Conservation (phyloP, 2,113 vertebrate genomes). For the Ondatra zibethicus region DNA sequence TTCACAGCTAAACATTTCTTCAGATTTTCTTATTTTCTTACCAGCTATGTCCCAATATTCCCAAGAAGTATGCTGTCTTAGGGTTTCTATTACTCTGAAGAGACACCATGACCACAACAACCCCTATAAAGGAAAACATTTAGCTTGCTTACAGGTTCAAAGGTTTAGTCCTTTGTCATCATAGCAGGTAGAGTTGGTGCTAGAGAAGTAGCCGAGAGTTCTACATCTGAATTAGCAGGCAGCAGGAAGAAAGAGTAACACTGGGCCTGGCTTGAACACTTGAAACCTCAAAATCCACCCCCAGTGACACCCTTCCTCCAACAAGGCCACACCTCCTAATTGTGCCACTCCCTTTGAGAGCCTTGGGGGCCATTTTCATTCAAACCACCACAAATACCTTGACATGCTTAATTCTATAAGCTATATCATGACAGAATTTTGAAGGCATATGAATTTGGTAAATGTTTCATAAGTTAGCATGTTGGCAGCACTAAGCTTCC, state of each 20-base stretch:
- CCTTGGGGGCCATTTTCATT: background rate
- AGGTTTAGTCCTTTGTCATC: background rate
- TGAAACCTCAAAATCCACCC: background rate
- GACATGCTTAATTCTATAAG: background rate
- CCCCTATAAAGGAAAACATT: background rate
- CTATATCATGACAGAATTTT: conserved; percentile 50
- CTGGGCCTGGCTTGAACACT: background rate
- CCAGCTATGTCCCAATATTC: background rate
- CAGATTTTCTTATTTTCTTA: conserved; percentile 36
- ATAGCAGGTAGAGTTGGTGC: background rate
- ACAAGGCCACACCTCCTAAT: background rate
- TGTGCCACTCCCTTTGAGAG: background rate
- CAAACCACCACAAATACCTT: background rate
- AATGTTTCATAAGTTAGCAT: background rate
- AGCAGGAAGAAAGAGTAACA: background rate
- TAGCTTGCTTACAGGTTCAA: background rate
- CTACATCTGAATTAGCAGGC: background rate
- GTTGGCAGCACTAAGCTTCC: background rate
- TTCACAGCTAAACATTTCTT: conserved; percentile 57
- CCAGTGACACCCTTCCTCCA: background rate
- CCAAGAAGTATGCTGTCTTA: conserved; percentile 6
- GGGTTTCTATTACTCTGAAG: background rate
- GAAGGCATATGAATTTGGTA: conserved; percentile 37
- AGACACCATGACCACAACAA: background rate
- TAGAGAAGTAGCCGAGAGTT: background rate